Conservation (phyloP, 1,140 invertebrate genomes). For the Hycleus cichorii region DNA sequence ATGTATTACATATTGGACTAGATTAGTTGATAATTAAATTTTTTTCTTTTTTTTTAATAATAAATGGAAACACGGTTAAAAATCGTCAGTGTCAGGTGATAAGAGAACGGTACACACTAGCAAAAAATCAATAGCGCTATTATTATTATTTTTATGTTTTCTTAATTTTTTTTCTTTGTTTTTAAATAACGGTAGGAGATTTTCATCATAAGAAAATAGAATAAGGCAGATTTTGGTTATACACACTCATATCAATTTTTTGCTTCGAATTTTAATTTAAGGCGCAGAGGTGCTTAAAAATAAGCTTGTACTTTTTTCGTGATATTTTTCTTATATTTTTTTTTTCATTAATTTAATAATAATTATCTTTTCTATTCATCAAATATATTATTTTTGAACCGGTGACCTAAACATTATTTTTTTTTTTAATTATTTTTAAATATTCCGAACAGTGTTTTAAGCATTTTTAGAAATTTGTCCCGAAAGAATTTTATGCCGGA, state of each 20-base stretch:
- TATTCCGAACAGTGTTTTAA: constrained; percentile 39
- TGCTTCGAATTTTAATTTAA: constrained; percentile 51
- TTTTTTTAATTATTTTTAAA: not conserved
- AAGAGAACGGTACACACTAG: constrained; percentile 42
- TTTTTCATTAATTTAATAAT: constrained; percentile 30
- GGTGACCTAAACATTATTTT: constrained; percentile 41
- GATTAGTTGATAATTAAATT: constrained; percentile 42
- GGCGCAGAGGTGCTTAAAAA: constrained; percentile 64
- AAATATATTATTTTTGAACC: constrained; percentile 37
- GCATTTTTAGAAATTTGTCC: constrained; percentile 7
- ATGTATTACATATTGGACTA: constrained; percentile 45
- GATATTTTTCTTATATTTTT: constrained; percentile 44
- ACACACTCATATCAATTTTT: constrained; percentile 48
- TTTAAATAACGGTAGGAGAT: constrained; percentile 40
- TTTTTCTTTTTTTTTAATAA: constrained; percentile 9
- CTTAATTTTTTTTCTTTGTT: no score
- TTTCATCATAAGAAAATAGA: constrained; percentile 54
- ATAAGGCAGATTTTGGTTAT: constrained; percentile 62
- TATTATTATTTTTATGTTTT: no score
- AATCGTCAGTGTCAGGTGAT: constrained; percentile 42
- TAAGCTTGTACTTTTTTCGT: constrained; percentile 66
- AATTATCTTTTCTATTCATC: no score
- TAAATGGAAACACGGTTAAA: constrained; percentile 38
- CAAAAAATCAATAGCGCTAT: constrained; percentile 40
- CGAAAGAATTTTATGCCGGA: constrained; percentile 8